These are phyloP conservation scores for Chiroxiphia lanceolata DNA, from an alignment of 2,797 vertebrate species.

Conservation along the genomic window DNA sequence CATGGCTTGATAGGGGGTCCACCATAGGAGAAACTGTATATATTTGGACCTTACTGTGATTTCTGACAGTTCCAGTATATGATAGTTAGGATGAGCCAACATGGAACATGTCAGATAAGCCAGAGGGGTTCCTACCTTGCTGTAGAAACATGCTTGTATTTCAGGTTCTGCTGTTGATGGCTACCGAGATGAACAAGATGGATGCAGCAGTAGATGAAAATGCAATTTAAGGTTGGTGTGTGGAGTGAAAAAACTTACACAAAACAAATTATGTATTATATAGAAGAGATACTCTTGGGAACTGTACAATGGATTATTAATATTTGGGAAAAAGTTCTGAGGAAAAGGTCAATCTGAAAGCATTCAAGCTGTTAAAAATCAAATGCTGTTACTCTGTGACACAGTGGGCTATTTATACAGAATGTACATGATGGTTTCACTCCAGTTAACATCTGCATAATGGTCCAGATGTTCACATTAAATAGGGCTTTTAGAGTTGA, in stretches of 20 bases:
- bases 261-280: neutral
- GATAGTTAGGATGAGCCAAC: conserved; percentile 32
- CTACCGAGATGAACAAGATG: neutral
- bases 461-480: conserved; percentile 3
- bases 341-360: neutral
- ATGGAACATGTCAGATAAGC: conserved; percentile 41
- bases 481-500: neutral
- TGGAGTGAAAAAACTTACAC: neutral
- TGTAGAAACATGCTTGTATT: conserved; percentile 4
- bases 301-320: neutral
- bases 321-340: neutral
- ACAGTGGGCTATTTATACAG: neutral
- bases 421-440: neutral
- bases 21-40: neutral
- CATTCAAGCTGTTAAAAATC: neutral
- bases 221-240: neutral
- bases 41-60: neutral
- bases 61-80: conserved; percentile 26
- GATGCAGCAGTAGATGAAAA: neutral
- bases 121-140: neutral
- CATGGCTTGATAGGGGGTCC: neutral
- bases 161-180: conserved; percentile 16
- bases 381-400: neutral
- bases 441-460: conserved; percentile 11
- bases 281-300: neutral